These are phyloP conservation scores for Petrolisthes cinctipes DNA, from an alignment of 2,888 invertebrate species.

Conservation along the genomic window DNA sequence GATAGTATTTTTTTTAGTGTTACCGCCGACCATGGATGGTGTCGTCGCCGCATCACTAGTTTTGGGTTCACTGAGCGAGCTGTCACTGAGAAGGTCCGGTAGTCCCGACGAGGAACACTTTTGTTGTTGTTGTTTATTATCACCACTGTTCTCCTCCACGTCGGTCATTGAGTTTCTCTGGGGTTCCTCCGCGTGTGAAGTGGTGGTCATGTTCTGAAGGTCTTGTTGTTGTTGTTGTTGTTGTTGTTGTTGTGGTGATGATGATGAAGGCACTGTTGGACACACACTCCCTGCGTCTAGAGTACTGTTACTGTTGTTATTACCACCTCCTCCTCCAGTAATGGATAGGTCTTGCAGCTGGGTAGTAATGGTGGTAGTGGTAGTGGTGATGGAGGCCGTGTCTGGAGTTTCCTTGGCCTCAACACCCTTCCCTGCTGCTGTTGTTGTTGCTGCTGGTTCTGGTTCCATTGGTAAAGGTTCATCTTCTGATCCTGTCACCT, in stretches of 20 bases:
- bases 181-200: slow-evolving; percentile 32
- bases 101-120: slow-evolving; percentile 8
- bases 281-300: slow-evolving; percentile 34
- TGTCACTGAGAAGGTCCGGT: slow-evolving; percentile 38
- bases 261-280: slow-evolving; percentile 46
- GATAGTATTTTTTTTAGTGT: not conserved
- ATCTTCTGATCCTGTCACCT: slow-evolving; percentile 20
- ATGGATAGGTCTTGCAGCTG: slow-evolving; percentile 1
- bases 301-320: slow-evolving; percentile 5
- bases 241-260: no score
- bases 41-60: slow-evolving; percentile 11
- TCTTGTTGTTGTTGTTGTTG: not conserved
- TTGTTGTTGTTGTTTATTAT: not conserved
- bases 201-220: slow-evolving; percentile 23
- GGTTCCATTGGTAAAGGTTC: slow-evolving; percentile 1
- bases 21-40: not conserved
- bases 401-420: not conserved
- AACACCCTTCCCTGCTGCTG: no score
- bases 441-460: no score
- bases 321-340: not conserved
- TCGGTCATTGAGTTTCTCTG: slow-evolving; percentile 41
- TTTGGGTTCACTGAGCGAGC: slow-evolving; percentile 19
- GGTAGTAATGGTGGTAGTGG: not conserved
- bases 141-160: slow-evolving; percentile 37
- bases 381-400: not conserved